A percentile compares a stretch with the other conserved stretches of the same genome.
These are phyloP conservation scores for Hydra vulgaris DNA, from an alignment of 30 jellyfish, hydroid and myxozoan genomes.

Conservation along the genomic window DNA sequence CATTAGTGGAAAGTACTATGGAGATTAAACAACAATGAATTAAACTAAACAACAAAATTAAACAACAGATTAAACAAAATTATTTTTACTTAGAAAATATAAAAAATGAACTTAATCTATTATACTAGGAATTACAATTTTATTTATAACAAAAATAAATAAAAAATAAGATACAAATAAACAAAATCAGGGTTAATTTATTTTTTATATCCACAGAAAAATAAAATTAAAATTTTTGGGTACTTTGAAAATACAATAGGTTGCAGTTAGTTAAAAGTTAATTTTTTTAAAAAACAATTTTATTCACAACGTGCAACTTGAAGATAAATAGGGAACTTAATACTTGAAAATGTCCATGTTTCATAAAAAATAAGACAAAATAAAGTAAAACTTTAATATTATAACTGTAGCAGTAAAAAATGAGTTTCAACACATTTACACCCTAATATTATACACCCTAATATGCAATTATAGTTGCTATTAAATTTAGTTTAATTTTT, in stretches of 20 bases:
- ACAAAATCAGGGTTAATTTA: too few relatives aligned
- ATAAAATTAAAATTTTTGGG: too few relatives aligned
- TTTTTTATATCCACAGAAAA: too few relatives aligned
- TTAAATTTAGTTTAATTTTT: background rate
- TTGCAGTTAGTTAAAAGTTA: background rate
- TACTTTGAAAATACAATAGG: background rate
- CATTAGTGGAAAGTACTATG: too few relatives aligned
- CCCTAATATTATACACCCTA: background rate
- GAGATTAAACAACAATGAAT: too few relatives aligned
- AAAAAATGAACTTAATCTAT: too few relatives aligned
- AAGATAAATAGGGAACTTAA: background rate
- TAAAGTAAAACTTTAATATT: background rate
- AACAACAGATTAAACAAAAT: too few relatives aligned
- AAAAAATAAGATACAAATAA: too few relatives aligned
- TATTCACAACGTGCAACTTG: background rate
- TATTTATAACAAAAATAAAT: too few relatives aligned
- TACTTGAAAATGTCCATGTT: background rate
- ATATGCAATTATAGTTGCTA: background rate
- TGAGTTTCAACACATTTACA: background rate
- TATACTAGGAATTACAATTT: too few relatives aligned
- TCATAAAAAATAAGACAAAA: background rate
- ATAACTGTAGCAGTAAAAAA: background rate
- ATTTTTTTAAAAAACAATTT: background rate
- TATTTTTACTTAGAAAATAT: too few relatives aligned
- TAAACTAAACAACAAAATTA: too few relatives aligned